These are phyloP conservation scores for Dasypolia templi DNA, from an alignment of 2,888 invertebrate species.

Conservation along the genomic window DNA sequence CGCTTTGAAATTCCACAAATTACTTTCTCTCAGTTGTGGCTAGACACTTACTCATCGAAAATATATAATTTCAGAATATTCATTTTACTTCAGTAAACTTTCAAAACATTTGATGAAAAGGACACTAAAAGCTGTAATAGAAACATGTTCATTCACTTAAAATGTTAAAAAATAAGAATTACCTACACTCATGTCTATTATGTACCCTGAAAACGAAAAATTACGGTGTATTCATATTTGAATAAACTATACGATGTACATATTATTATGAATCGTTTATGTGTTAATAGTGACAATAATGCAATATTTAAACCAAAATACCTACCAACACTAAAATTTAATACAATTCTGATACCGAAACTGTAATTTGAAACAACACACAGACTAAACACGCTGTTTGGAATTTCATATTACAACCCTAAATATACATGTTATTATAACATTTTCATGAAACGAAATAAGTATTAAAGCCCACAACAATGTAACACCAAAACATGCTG, in stretches of 20 bases:
- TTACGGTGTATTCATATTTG: neutral
- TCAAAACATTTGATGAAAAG: neutral
- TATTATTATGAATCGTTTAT: neutral
- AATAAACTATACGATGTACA: too few relatives aligned
- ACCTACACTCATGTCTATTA: neutral
- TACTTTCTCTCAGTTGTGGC: neutral
- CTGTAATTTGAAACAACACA: slow-evolving; percentile 45
- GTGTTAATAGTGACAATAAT: slow-evolving; percentile 29
- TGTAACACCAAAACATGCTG: neutral
- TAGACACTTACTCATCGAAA: slow-evolving; percentile 14
- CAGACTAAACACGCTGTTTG: neutral
- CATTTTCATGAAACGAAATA: slow-evolving; percentile 12
- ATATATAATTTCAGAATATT: too few relatives aligned
- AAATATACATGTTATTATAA: slow-evolving; percentile 16
- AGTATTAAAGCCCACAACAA: slow-evolving; percentile 7
- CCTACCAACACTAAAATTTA: slow-evolving; percentile 24
- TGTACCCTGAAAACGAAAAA: neutral
- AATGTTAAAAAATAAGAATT: neutral
- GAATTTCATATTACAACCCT: slow-evolving; percentile 22
- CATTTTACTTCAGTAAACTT: neutral
- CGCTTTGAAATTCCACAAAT: slow-evolving; percentile 17
- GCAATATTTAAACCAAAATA: slow-evolving; percentile 24
- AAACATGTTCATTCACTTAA: too few relatives aligned
- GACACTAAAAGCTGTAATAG: neutral
- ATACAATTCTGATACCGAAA: slow-evolving; percentile 14